Percentiles rank a stretch among this genome's conserved stretches.
These are phyloP conservation scores for Pampusana beccarii DNA, from an alignment of 2,113 vertebrate species.

Conservation along the genomic window DNA sequence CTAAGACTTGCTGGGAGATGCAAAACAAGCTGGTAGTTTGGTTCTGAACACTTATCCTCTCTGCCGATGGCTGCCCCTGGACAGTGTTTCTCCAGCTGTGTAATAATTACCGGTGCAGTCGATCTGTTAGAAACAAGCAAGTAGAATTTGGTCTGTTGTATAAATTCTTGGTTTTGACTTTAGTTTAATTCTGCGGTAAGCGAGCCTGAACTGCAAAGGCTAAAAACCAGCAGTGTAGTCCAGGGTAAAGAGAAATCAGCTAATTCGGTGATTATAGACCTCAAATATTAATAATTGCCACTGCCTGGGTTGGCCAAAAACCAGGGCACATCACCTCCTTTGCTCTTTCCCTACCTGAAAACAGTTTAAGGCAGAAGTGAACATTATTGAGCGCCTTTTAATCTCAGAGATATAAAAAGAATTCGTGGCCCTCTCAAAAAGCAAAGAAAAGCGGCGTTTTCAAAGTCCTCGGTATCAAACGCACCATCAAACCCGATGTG, in stretches of 20 bases:
- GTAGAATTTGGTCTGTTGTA: not conserved
- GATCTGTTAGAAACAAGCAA: not conserved
- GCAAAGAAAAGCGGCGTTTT: not conserved
- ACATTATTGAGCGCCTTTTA: accelerated
- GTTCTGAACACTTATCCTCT: not conserved
- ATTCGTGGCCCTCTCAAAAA: not conserved
- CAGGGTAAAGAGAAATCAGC: not conserved
- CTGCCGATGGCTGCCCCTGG: not conserved
- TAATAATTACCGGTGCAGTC: not conserved
- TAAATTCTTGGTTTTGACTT: not conserved
- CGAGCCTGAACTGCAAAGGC: not conserved
- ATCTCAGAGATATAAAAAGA: not conserved
- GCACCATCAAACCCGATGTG: not conserved
- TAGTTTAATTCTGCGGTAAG: not conserved
- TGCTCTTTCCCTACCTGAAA: not conserved
- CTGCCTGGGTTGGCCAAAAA: too few species aligned
- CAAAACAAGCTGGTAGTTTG: not conserved
- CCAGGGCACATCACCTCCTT: not conserved
- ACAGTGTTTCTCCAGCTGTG: not conserved
- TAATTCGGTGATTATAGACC: not conserved
- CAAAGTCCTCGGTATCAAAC: not conserved
- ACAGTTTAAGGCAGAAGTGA: not conserved
- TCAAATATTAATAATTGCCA: not conserved
- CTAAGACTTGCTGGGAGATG: not conserved
- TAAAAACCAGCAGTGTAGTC: not conserved